Evolutionary conservation across 2,113 vertebrate species (phyloP), one percentile per base, ranked within the genome.

Genomic region (Aldabrachelys gigantea): DNA sequence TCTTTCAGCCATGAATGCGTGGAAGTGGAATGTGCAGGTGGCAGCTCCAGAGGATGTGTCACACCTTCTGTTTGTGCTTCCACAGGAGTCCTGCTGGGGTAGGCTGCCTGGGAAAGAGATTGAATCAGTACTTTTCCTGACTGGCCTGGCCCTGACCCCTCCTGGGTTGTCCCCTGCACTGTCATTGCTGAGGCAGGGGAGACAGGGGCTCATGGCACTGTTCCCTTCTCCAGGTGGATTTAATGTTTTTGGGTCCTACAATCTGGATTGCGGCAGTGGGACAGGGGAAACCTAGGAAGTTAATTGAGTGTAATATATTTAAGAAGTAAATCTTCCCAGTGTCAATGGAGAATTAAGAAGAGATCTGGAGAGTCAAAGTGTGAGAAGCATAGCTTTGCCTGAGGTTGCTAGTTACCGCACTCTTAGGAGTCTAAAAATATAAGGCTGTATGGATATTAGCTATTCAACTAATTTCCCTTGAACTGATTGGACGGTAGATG

Each of bases 271-370:
- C 19, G 1, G n/a, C 69, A 72, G n/a, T 72, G 69, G n/a, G 69
- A 38, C 69, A 22, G 69, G 35, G 10, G 69, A n/a, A 24, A 38
- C 8, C 9, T 72, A 38, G n/a, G 10, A 38, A 31, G 35, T n/a
- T 38, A 72, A 72, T n/a, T 69, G 65, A 69, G 35, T 4, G 31
- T 38, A 38, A 35, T 38, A n/a, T 72, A 72, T 72, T 80, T 49
- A 80, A 80, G 41, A 49, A 31, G 38, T 47, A 80, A 80, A 50
- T 80, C 22, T 65, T 65, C 69, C 91, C 90, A 65, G 85, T 69
- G 52, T 91, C 90, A 91, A 80, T 62, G 17, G 90, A 91, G 75
- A 92, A 75, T 87, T 72, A 83, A 82, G 56, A 82, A 93, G 92
- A 85, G 54, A 87, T 82, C 79, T 49, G 85, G 82, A 91, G 85